Base-by-base conservation (phyloP, 2,113 vertebrate genomes). In the Oxygymnocypris stewartii region DNA sequence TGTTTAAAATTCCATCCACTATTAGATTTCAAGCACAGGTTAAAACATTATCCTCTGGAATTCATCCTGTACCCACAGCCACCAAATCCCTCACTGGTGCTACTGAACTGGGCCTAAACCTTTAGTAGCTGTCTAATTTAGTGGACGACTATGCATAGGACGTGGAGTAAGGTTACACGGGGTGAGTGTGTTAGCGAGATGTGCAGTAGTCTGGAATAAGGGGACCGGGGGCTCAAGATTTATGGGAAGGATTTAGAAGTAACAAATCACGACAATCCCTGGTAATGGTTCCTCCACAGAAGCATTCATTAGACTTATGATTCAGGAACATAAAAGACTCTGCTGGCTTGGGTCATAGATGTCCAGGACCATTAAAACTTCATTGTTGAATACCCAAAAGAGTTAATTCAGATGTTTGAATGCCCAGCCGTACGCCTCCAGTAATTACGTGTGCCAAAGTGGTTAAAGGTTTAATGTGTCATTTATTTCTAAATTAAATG, bases 221-320 rank as follows among this genome's bases (percentile, higher is more conserved):
- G 85, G 51, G 74, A 57, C 61, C 23, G 61, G 16, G 49, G 37
- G 49, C 59, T 82, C 40, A 67, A 87, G 85, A 91, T 90, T 89
- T 90, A 91, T 75, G 67, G n/a, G 84, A 87, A 47, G 37, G 86
- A 86, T 87, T 88, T 80, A 42, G 31, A 86, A 87, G 79, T 67
- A 67, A 78, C 80, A 86, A 84, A 89, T 90, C 88, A 87, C 79
- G 37, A 74, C 44, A 80, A 87, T 89, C 73, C 76, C 84, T 82
- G 28, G 73, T 89, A 89, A 88, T 82, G 37, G 84, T 67, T 85
- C 40, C 54, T 59, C 74, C 54, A 57, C 82, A 87, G 84, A 42
- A 40, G 18, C 25, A 49, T 63, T 87, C 65, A 84, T 67, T 82
- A 79, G 51, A 51, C 51, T 65, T 59, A 31, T 49, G 67, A 49